Base-by-base conservation (phyloP, 2,113 vertebrate genomes). In the Malurus alboscapulatus region DNA sequence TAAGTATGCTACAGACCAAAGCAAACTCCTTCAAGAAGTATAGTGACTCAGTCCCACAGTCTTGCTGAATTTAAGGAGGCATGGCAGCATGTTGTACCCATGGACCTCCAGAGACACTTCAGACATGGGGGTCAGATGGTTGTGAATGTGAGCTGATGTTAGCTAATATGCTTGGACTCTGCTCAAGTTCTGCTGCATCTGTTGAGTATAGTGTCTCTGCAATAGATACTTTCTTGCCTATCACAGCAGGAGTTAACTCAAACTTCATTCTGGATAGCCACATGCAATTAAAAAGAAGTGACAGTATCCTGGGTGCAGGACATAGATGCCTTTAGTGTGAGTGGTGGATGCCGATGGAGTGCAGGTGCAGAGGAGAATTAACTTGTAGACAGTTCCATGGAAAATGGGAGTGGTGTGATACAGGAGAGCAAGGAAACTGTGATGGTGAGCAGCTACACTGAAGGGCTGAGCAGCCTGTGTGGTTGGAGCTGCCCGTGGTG, bases 41-140 rank as follows among this genome's bases (percentile, higher is more conserved):
- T 3, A 47, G 61, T 26, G 9, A 68, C 38, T 62, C 4, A 44
- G 11, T 67, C 40, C 32, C 4, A 9, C 10, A n/a, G 14, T 58
- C 48, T 59, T 48, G 29, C 27, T 77, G 65, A 84, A 54, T 54
- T 68, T 47, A 57, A 58, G 44, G 51, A 71, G 26, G 6, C 2
- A 0, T 48, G 10, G 8, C 12, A 36, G 4, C 2, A 0, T 77
- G 12, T 50, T 62, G 13, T 73, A 72, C 30, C 17, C 7, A 1
- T 12, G 9, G 57, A 22, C 40, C 48, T 84, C 69, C 51, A 53
- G 40, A 58, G 38, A 68, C 30, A 14, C 32, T 44, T 45, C n/a
- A 67, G 65, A 38, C 22, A 2, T 10, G 7, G 68, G 4, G 1
- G 34, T 69, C 29, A 32, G 22, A 14, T 77, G 50, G 7, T 18